Evolutionary conservation across 2,113 vertebrate species (phyloP).

Genomic region (Ctenodactylus gundi): DNA sequence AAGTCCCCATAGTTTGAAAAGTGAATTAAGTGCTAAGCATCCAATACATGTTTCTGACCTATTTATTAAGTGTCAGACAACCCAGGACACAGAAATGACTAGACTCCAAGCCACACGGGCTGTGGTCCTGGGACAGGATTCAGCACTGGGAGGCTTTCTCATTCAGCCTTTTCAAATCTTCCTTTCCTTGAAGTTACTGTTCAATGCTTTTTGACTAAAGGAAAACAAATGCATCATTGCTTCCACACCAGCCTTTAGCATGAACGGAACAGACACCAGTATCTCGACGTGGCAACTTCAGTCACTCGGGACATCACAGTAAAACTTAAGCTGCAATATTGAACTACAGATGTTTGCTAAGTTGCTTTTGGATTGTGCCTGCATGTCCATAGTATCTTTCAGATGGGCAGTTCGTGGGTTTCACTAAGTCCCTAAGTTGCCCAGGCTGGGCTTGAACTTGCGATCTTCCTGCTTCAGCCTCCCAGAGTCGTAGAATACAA

Average conservation of each 20-base stretch:
- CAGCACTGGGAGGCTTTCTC: background rate
- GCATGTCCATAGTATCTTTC: background rate
- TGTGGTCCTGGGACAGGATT: background rate
- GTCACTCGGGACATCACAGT: background rate
- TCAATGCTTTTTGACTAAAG: background rate
- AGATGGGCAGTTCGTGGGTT: background rate
- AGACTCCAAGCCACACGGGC: background rate
- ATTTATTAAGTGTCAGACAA: slow-evolving; percentile 9
- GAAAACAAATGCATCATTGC: background rate
- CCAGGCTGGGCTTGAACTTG: too few relatives aligned
- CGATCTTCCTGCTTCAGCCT: too few relatives aligned
- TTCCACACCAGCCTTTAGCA: background rate
- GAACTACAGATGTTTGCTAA: background rate
- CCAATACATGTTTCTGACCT: slow-evolving; percentile 29
- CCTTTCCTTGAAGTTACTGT: background rate
- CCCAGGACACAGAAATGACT: background rate
- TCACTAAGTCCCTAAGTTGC: too few relatives aligned
- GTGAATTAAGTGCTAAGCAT: slow-evolving; percentile 45
- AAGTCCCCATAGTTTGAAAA: slow-evolving; percentile 26
- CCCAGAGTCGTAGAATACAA: too few relatives aligned
- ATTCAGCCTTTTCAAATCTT: background rate
- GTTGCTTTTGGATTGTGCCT: background rate
- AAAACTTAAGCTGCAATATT: background rate
- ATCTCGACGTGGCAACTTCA: background rate
- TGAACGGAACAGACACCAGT: background rate